A percentile compares a stretch with the other conserved stretches of the same genome.
Conservation (phyloP, 2,888 invertebrate genomes). For the Acheta domesticus region DNA sequence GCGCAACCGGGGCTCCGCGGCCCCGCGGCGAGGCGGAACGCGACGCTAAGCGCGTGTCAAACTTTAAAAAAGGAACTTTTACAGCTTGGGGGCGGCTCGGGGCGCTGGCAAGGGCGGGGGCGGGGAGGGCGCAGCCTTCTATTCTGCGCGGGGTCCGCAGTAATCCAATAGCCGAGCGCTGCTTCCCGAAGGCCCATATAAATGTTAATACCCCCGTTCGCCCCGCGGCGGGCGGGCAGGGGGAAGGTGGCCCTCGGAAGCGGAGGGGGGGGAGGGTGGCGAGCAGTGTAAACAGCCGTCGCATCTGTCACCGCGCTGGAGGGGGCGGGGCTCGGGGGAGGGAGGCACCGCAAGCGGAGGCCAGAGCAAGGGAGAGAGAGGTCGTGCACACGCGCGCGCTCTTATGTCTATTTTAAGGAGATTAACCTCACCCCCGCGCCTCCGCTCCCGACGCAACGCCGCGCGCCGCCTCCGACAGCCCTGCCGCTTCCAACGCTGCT, state of each 20-base stretch:
- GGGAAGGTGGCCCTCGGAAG: not conserved
- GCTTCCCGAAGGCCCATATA: not conserved
- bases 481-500: no score
- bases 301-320: not conserved
- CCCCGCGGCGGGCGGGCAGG: not conserved
- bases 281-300: not conserved
- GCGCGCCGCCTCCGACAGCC: no score
- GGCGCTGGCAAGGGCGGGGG: no score
- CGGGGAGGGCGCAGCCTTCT: no score
- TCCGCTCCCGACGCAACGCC: no score
- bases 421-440: not conserved
- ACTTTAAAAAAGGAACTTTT: no score
- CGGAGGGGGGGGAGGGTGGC: not conserved
- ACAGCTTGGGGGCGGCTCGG: no score
- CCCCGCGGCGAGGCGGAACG: no score
- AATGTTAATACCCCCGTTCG: not conserved
- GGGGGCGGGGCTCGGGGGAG: not conserved
- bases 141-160: not conserved
- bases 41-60: no score
- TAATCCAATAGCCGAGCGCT: not conserved
- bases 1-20: no score
- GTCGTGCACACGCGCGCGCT: not conserved
- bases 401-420: conserved; percentile 18
- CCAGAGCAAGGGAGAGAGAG: not conserved
- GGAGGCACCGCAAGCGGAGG: no score